These are phyloP conservation scores for Gallinago solitaria DNA, from an alignment of 2,797 vertebrate species.

Conservation along the genomic window DNA sequence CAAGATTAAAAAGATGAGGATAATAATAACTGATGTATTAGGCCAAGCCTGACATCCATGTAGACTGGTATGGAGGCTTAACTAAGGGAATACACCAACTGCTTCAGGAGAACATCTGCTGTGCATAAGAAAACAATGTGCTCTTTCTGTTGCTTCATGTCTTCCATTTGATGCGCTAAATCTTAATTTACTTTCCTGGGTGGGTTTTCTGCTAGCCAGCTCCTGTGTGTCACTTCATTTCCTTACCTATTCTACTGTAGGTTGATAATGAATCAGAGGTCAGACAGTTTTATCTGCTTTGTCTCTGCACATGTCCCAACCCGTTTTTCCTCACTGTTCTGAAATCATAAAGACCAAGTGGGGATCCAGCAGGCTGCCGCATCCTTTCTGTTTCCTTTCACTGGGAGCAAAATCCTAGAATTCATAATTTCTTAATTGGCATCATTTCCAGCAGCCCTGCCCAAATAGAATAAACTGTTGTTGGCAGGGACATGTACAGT, in stretches of 20 bases:
- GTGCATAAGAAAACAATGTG: rapidly evolving
- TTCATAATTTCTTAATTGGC: not conserved
- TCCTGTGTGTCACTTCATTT: not conserved
- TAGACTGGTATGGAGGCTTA: not conserved
- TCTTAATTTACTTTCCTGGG: not conserved
- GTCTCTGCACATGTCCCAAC: not conserved
- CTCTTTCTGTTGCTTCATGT: not conserved
- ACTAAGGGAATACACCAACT: not conserved
- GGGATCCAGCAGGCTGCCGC: not conserved
- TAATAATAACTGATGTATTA: not conserved
- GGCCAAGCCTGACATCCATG: not conserved
- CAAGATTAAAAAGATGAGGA: not conserved
- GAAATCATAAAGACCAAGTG: not conserved
- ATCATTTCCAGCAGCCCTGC: not conserved
- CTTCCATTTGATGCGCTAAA: not conserved
- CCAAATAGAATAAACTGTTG: not conserved
- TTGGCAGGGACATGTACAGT: not conserved
- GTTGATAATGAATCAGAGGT: not conserved
- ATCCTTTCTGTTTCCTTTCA: not conserved
- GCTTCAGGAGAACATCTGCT: not conserved
- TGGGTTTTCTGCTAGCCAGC: not conserved
- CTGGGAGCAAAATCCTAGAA: not conserved
- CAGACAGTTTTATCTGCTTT: not conserved
- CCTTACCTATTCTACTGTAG: not conserved
- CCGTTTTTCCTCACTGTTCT: not conserved